Base-by-base conservation (phyloP, 2,888 invertebrate genomes). In the Shargacucullia verbasci region DNA sequence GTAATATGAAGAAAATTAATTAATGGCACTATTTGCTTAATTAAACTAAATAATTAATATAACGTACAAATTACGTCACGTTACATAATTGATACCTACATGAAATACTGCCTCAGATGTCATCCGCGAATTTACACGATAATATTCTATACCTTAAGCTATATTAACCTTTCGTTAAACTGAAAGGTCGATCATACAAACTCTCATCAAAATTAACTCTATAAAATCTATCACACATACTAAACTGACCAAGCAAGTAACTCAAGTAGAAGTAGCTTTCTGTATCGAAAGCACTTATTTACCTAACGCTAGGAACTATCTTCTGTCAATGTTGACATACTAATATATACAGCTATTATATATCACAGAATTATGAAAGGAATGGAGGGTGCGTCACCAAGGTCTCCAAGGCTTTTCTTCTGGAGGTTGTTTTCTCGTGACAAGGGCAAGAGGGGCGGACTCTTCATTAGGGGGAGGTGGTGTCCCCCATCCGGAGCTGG, bases 321-420 rank as follows among this genome's bases (percentile, higher is more conserved):
- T 79, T 83, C 79, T 78, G 81, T 82, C 79, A 70, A 61, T 63
- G 57, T 48, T 54, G 78, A 77, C 76, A 63, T 76, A 69, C 69
- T 69, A 50, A 59, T 55, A 75, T 73, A 31, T 76, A 76, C 77
- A 77, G 54, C 63, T 71, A 76, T 56, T 59, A 62, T 67, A 79
- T 84, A 83, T 84, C 83, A 76, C 82, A 85, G 81, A 76, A 74
- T 72, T 65, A 64, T 78, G 57, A 73, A 65, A 72, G 82, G 83
- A 85, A 82, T 83, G 76, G 61, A 67, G 62, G 62, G 44, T 48
- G 37, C 64, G 89, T 94, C 94, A 97, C 97, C 97, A 97, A 2
- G 97, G 97, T 80, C 97, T 95, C 97, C 97, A 97, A 25, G 97
- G 97, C 80, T 96, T 96, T 40, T 97, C 97, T 80, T 96, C 97